Conservation (phyloP, 2,113 vertebrate genomes). For the Percina caprodes region DNA sequence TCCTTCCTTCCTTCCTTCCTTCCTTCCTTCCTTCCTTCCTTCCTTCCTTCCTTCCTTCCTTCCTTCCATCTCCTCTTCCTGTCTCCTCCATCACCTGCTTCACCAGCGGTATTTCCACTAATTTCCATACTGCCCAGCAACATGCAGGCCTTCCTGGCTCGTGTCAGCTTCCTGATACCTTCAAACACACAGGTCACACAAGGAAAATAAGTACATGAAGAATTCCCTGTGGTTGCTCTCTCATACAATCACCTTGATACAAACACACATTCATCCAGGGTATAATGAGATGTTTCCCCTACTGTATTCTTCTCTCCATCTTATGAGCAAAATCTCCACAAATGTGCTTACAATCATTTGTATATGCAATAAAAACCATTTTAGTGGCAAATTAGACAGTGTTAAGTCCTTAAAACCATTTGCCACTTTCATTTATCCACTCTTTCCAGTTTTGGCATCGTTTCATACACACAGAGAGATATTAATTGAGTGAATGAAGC, state of each 20-base stretch:
- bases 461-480: constrained; percentile 35
- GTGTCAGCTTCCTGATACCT: background rate
- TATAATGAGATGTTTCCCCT: constrained; percentile 53
- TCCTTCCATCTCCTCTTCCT: constrained; percentile 21
- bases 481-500: constrained; percentile 67
- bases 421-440: constrained; percentile 58
- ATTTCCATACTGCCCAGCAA: constrained; percentile 74
- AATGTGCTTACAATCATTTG: constrained; percentile 57
- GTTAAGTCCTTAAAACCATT: constrained; percentile 69
- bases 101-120: constrained; percentile 75
- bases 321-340: constrained; percentile 45
- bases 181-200: constrained; percentile 42
- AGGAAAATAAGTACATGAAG: constrained; percentile 47
- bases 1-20: constrained; percentile 3
- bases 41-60: background rate
- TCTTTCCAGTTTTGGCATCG: constrained; percentile 53
- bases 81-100: constrained; percentile 75
- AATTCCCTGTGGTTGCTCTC: constrained; percentile 37
- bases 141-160: constrained; percentile 52
- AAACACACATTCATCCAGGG: constrained; percentile 35
- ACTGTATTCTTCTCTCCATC: constrained; percentile 38
- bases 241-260: constrained; percentile 8
- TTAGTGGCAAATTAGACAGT: constrained; percentile 57
- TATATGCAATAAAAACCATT: constrained; percentile 56
- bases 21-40: background rate